These are phyloP conservation scores for Hipposideros armiger DNA, from an alignment of 2,113 vertebrate genomes.

Conservation along the genomic window DNA sequence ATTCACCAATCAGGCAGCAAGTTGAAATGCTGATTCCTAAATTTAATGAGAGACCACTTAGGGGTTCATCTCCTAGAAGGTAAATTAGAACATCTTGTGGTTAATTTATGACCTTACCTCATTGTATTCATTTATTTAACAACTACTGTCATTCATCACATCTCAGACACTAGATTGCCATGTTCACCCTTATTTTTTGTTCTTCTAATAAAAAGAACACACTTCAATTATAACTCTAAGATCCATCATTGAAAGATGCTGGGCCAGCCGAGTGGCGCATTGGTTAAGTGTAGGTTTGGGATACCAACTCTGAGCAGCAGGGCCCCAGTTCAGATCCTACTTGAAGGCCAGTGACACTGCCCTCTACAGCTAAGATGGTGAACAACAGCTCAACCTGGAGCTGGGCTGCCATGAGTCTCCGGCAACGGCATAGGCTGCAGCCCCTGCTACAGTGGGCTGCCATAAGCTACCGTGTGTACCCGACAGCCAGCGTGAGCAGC, in stretches of 20 bases:
- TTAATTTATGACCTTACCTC: not conserved
- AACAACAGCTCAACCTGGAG: too few species aligned
- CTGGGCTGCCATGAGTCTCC: too few species aligned
- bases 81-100: not conserved
- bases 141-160: not conserved
- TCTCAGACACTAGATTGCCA: not conserved
- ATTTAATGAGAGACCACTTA: not conserved
- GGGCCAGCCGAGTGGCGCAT: too few species aligned
- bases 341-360: too few species aligned
- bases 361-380: too few species aligned
- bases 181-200: not conserved
- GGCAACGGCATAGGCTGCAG: too few species aligned
- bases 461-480: too few species aligned
- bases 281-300: too few species aligned
- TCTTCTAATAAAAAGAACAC: not conserved
- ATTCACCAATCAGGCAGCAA: not conserved
- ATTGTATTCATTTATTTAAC: not conserved
- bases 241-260: not conserved
- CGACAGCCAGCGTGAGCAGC: too few species aligned
- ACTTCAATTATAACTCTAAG: not conserved
- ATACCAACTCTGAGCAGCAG: too few species aligned
- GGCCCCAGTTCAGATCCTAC: too few species aligned
- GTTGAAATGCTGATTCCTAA: not conserved
- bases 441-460: too few species aligned
- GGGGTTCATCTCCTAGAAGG: not conserved